These are phyloP conservation scores for Leucosticte australis DNA, from an alignment of 2,113 vertebrate genomes.

Conservation along the genomic window DNA sequence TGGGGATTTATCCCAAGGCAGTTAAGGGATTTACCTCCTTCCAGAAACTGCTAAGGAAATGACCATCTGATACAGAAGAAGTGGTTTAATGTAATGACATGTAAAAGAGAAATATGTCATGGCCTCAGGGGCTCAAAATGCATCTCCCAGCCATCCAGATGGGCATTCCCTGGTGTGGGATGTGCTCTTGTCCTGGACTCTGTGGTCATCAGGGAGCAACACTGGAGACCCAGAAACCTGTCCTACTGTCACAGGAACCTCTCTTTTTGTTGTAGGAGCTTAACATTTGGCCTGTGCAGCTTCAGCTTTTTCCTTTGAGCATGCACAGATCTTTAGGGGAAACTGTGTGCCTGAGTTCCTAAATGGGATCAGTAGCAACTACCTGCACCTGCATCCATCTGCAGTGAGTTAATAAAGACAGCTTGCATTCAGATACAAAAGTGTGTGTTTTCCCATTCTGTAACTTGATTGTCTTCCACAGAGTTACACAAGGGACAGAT, in stretches of 20 bases:
- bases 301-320: not conserved
- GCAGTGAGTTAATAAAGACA: slow-evolving; percentile 14
- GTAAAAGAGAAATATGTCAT: not conserved
- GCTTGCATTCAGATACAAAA: not conserved
- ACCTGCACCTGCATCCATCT: slow-evolving; percentile 29
- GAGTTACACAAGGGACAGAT: slow-evolving; percentile 18
- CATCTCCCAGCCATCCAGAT: not conserved
- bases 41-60: slow-evolving; percentile 17
- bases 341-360: not conserved
- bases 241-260: not conserved
- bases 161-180: not conserved
- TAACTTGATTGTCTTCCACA: slow-evolving; percentile 24
- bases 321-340: not conserved
- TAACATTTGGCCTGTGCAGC: not conserved
- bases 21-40: slow-evolving; percentile 15
- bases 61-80: not conserved
- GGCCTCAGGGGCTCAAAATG: not conserved
- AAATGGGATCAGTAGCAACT: slow-evolving; percentile 14
- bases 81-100: not conserved
- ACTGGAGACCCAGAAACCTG: not conserved
- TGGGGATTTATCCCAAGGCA: slow-evolving; percentile 28
- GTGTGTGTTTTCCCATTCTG: slow-evolving; percentile 12
- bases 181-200: not conserved
- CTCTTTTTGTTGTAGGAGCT: not conserved
- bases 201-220: not conserved